phyloP scores from a whole-genome alignment of 2,113 vertebrate genomes.

The Solea senegalensis region DNA sequence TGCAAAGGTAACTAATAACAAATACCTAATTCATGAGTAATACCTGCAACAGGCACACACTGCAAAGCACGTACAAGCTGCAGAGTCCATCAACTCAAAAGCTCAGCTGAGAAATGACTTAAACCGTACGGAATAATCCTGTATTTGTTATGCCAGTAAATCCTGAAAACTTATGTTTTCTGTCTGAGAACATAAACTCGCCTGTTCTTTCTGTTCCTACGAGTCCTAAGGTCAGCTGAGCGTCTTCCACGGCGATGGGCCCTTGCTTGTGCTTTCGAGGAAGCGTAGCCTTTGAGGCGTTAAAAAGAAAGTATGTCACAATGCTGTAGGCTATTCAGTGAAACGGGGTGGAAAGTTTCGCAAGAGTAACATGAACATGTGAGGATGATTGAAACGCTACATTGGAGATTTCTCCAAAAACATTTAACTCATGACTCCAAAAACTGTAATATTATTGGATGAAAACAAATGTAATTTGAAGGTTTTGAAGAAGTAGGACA shows the following conservation, averaged over 20 bases:
- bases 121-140: slow-evolving; percentile 19
- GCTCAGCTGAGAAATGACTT: slow-evolving; percentile 34
- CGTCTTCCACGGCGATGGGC: not conserved
- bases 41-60: not conserved
- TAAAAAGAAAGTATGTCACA: slow-evolving; percentile 23
- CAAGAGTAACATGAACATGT: not conserved
- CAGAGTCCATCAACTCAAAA: slow-evolving; percentile 14
- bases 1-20: no score
- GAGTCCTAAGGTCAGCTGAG: slow-evolving; percentile 34
- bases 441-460: no score
- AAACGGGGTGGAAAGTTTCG: not conserved
- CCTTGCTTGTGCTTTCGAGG: slow-evolving; percentile 64
- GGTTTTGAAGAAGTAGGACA: no score
- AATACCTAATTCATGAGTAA: no score
- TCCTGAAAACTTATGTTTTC: slow-evolving; percentile 14
- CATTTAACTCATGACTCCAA: no score
- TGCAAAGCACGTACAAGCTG: slow-evolving; percentile 19
- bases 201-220: slow-evolving; percentile 16
- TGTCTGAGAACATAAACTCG: slow-evolving; percentile 1
- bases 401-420: no score
- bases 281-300: slow-evolving; percentile 27
- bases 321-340: slow-evolving; percentile 12
- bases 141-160: slow-evolving; percentile 2
- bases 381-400: not conserved
- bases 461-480: no score